Evolutionary conservation across 2,888 invertebrate genomes (phyloP).

Genomic region (Romanomermis culicivorax): DNA sequence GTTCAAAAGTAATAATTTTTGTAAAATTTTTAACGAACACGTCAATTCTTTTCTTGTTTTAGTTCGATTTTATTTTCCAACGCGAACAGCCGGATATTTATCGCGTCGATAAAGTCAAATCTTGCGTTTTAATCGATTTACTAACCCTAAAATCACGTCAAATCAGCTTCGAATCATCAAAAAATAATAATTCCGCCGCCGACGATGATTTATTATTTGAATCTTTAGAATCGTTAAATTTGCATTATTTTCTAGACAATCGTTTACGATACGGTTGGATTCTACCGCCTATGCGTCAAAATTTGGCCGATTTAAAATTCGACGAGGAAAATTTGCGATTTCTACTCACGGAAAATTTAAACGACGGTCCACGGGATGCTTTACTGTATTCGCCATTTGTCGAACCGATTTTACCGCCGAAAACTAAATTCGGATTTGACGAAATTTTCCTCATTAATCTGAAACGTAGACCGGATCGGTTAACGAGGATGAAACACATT

Average conservation of each 20-base stretch:
- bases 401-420: constrained; percentile 15
- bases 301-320: constrained; percentile 40
- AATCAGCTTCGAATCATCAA: constrained; percentile 44
- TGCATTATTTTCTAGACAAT: background rate
- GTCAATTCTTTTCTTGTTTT: background rate
- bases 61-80: constrained; percentile 33
- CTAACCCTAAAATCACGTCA: constrained; percentile 38
- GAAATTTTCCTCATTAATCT: constrained; percentile 79
- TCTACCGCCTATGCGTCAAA: constrained; percentile 45
- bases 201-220: constrained; percentile 44
- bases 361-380: constrained; percentile 14
- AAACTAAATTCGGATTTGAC: constrained; percentile 18
- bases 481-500: constrained; percentile 46
- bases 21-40: no score
- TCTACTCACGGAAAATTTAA: background rate
- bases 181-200: constrained; percentile 46
- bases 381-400: constrained; percentile 19
- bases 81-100: background rate
- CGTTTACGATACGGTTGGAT: constrained; percentile 60
- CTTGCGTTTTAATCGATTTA: constrained; percentile 58
- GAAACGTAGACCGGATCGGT: constrained; percentile 52
- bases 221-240: background rate
- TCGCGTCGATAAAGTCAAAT: constrained; percentile 69
- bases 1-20: constrained; percentile 26
- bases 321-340: constrained; percentile 37